Conservation (phyloP, 2,113 vertebrate genomes). For the Peromyscus maniculatus region DNA sequence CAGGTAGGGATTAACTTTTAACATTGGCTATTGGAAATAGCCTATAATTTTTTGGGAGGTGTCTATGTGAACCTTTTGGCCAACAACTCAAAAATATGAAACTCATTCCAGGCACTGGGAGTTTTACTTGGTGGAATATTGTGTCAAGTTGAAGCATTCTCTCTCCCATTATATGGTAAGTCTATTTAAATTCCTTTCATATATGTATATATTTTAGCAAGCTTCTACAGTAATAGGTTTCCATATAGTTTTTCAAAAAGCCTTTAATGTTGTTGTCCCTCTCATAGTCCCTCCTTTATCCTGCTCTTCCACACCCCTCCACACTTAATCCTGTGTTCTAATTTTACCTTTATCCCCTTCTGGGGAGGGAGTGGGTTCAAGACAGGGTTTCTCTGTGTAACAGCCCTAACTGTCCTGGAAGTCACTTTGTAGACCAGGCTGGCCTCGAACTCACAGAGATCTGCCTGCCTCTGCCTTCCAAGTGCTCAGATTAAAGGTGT, state of each 20-base stretch:
- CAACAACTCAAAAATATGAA: background rate
- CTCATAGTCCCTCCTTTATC: background rate
- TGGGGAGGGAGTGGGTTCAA: too few relatives aligned
- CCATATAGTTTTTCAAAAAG: background rate
- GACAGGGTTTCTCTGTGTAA: too few relatives aligned
- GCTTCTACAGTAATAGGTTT: background rate
- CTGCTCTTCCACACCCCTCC: background rate
- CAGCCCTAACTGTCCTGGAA: too few relatives aligned
- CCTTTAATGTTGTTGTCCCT: background rate
- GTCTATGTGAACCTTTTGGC: background rate
- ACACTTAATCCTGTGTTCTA: background rate
- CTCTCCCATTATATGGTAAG: background rate
- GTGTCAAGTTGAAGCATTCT: background rate
- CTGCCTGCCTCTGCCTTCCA: too few relatives aligned
- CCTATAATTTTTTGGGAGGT: background rate
- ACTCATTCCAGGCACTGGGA: background rate
- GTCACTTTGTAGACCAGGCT: too few relatives aligned
- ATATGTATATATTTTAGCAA: background rate
- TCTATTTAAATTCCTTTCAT: background rate
- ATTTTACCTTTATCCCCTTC: background rate
- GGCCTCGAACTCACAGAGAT: too few relatives aligned
- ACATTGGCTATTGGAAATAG: background rate
- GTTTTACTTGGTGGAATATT: background rate
- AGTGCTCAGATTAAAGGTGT: too few relatives aligned
- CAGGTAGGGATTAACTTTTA: rapidly evolving